A percentile compares a stretch with the other conserved stretches of the same genome.
phyloP scores from a whole-genome alignment of 2,888 invertebrate genomes.

The Plebejus anna region DNA sequence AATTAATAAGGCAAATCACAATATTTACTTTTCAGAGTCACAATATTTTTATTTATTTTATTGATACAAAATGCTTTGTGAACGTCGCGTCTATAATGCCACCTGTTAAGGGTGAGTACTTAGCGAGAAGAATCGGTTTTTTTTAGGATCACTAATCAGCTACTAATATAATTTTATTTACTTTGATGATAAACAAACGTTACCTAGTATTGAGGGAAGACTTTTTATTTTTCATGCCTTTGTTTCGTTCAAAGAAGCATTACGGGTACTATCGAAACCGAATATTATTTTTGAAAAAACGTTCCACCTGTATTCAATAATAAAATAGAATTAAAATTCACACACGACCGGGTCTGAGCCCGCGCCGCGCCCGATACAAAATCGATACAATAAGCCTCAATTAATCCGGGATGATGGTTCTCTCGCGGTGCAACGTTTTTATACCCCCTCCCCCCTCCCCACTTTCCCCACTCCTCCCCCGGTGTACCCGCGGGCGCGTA shows the following conservation, averaged over 20 bases:
- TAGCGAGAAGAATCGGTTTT: neutral
- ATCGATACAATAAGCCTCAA: constrained; percentile 58
- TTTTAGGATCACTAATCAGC: no score
- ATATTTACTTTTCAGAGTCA: neutral
- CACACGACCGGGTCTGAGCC: constrained; percentile 32
- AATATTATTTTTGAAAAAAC: constrained; percentile 10
- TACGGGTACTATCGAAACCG: neutral
- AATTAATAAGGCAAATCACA: neutral
- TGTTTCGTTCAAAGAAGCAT: neutral
- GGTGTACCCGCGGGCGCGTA: constrained; percentile 3
- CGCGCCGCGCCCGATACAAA: constrained; percentile 46
- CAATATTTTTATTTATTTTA: no score
- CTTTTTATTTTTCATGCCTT: neutral
- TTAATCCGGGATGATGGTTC: constrained; percentile 50
- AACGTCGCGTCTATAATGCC: no score
- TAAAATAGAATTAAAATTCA: constrained; percentile 28
- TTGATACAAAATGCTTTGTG: no score
- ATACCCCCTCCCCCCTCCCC: neutral
- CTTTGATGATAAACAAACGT: neutral
- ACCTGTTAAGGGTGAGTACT: no score
- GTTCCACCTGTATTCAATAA: constrained; percentile 35
- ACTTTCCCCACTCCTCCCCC: neutral
- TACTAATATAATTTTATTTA: no score
- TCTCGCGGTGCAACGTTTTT: constrained; percentile 32
- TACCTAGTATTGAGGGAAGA: neutral